phyloP scores from a whole-genome alignment of 2,797 vertebrate genomes.

The Poliocrania exsul region DNA sequence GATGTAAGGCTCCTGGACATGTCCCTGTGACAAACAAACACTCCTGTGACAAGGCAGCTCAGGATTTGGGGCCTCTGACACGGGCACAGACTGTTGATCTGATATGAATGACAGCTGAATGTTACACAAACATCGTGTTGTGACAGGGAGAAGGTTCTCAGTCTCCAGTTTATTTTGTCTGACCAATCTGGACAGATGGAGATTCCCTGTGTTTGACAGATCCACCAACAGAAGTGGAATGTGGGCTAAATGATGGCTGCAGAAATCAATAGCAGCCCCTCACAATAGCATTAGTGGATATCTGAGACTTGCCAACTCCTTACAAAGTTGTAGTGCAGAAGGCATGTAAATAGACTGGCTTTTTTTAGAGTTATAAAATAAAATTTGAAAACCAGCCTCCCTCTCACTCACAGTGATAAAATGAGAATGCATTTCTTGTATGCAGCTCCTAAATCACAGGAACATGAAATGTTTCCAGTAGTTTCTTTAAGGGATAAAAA shows the following conservation, averaged over 20 bases:
- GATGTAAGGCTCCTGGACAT: slow-evolving; percentile 82
- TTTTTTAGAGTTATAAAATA: slow-evolving; percentile 43
- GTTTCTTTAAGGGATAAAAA: neutral
- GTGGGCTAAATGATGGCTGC: slow-evolving; percentile 51
- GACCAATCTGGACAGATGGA: slow-evolving; percentile 28
- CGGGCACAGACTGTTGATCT: neutral
- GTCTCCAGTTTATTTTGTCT: slow-evolving; percentile 29
- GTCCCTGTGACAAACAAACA: neutral
- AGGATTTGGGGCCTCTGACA: neutral
- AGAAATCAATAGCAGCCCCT: slow-evolving; percentile 36
- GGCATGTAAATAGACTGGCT: slow-evolving; percentile 24
- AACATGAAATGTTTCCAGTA: neutral
- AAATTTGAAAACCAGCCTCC: neutral
- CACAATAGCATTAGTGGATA: slow-evolving; percentile 27
- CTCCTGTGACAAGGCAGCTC: neutral
- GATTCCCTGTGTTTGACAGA: slow-evolving; percentile 69
- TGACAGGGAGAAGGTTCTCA: slow-evolving; percentile 52
- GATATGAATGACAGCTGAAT: neutral
- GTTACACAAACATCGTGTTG: neutral
- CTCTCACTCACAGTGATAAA: neutral
- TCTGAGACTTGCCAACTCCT: neutral
- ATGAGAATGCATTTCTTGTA: fast-evolving
- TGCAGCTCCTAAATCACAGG: neutral
- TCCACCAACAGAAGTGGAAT: slow-evolving; percentile 32
- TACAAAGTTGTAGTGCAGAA: slow-evolving; percentile 14